Evolutionary conservation across 1,140 invertebrate genomes (phyloP), one percentile per base, ranked within the genome.

Genomic region (Cepaea nemoralis): DNA sequence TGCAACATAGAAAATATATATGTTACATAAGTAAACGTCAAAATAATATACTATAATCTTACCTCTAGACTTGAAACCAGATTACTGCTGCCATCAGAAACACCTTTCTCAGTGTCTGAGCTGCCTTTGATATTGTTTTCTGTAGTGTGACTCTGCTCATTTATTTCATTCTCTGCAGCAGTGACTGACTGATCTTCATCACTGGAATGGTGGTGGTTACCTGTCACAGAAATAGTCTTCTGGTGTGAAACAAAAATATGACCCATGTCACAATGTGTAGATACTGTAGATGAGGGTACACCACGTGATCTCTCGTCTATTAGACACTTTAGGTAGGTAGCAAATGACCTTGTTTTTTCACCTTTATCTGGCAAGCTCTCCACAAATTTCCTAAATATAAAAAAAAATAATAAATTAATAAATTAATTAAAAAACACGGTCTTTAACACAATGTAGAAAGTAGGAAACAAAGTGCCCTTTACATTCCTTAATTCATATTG

Each of bases 341-440:
- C 71, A 42, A 48, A 74, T 50, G 37, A 14, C 31, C 27, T 50
- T 48, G 42, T 74, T 45, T 50, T 74, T 48, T 74, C 71, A 37
- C 71, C 71, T 31, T 74, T 74, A 33, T 74, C 71, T 27, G 71
- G 71, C 40, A 74, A 74, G 31, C 71, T 48, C 42, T 74, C 71
- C 8, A 74, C 2, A 50, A 74, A 74, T 16, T 74, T 42, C 42
- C 71, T 74, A 24, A 48, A n/a, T n/a, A n/a, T n/a, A n/a, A n/a
- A n/a, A n/a, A n/a, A n/a, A n/a, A n/a, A n/a, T n/a, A n/a, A n/a
- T n/a, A n/a, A n/a, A n/a, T n/a, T n/a, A n/a, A n/a, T n/a, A n/a
- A n/a, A n/a, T n/a, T n/a, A n/a, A n/a, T n/a, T n/a, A n/a, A n/a
- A n/a, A n/a, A n/a, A n/a, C n/a, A n/a, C n/a, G n/a, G n/a, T n/a